Evolutionary conservation across 2,113 vertebrate species (phyloP).

Genomic region (Engystomops pustulosus): DNA sequence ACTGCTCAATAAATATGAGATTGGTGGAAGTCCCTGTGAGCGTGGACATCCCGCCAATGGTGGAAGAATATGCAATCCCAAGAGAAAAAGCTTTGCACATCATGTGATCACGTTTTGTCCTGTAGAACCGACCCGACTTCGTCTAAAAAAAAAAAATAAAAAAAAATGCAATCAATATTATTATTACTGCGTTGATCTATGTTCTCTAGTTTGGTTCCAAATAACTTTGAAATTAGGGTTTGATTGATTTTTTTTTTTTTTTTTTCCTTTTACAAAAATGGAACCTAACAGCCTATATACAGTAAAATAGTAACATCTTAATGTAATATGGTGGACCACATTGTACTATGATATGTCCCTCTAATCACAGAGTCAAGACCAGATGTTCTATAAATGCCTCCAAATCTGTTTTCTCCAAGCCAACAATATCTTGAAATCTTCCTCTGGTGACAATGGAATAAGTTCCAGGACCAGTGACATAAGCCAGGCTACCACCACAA

Average conservation of each 20-base stretch:
- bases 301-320: too few relatives aligned
- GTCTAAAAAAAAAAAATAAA: not conserved
- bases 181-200: too few relatives aligned
- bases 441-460: not conserved
- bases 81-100: slow-evolving; percentile 59
- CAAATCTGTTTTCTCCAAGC: not conserved
- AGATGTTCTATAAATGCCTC: not conserved
- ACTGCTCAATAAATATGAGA: slow-evolving; percentile 57
- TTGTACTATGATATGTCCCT: not conserved
- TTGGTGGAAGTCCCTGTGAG: slow-evolving; percentile 58
- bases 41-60: slow-evolving; percentile 56
- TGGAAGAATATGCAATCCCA: slow-evolving; percentile 55
- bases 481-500: not conserved
- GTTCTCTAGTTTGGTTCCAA: too few relatives aligned
- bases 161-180: too few relatives aligned
- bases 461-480: not conserved
- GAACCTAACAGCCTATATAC: too few relatives aligned
- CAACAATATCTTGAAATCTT: not conserved
- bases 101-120: slow-evolving; percentile 55
- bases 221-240: too few relatives aligned
- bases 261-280: too few relatives aligned
- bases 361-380: not conserved
- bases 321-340: too few relatives aligned
- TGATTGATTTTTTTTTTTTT: too few relatives aligned
- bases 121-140: slow-evolving; percentile 42